Conservation (phyloP, 2,888 invertebrate genomes). For the Orthosia cruda region DNA sequence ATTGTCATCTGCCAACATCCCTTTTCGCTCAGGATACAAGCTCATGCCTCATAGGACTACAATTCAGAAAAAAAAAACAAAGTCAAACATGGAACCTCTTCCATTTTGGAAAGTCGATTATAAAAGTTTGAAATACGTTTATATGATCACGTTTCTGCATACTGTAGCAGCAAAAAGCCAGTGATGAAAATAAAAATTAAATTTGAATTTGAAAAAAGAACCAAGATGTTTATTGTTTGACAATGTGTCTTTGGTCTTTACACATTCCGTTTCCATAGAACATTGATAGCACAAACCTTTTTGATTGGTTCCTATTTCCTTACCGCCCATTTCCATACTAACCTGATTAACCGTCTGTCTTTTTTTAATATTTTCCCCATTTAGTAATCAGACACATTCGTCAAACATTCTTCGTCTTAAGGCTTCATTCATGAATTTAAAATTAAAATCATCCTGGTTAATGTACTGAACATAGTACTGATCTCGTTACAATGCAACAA, state of each 20-base stretch:
- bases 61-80: not conserved
- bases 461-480: conserved; percentile 47
- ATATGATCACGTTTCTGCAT: conserved; percentile 55
- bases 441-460: conserved; percentile 36
- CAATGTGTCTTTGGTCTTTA: conserved; percentile 23
- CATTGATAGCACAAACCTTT: not conserved
- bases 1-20: too few relatives aligned
- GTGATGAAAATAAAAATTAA: conserved; percentile 36
- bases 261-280: not conserved
- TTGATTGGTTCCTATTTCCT: not conserved
- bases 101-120: too few relatives aligned
- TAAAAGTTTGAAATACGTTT: not conserved
- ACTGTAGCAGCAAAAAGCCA: conserved; percentile 53
- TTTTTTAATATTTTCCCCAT: not conserved
- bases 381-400: conserved; percentile 22
- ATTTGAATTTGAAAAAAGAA: too few relatives aligned
- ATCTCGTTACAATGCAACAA: conserved; percentile 56
- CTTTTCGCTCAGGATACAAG: not conserved
- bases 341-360: not conserved
- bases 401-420: conserved; percentile 34
- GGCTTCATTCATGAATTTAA: not conserved
- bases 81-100: too few relatives aligned
- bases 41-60: not conserved
- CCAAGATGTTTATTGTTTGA: conserved; percentile 19
- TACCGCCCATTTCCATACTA: not conserved